Evolutionary conservation across 2,113 vertebrate species (phyloP), one percentile per base, ranked within the genome.

Genomic region (Sialia sialis): DNA sequence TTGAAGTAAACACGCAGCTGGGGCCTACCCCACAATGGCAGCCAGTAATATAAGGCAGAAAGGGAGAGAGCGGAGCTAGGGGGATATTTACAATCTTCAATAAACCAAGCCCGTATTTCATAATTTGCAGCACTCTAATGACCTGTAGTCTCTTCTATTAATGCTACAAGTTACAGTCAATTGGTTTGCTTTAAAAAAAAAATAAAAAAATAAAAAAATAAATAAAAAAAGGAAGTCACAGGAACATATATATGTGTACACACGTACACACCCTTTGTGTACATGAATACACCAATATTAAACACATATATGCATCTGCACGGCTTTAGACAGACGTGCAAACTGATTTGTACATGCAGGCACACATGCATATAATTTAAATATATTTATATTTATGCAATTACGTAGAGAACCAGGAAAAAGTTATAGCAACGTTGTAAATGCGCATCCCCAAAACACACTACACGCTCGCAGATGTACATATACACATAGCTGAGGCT

Each of bases 1-100:
- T 94, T 79, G 96, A 97, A 96, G 97, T 97, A 96, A 98, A 97
- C 96, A 97, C 73, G 97, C 97, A 97, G 97, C 98, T 98, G 97
- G 98, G 98, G 97, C 98, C 97, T 98, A 96, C 95, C 95, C 79
- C 80, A 82, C 97, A 96, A 96, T 96, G 95, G 95, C 90, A 96
- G 96, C 66, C 93, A 94, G 92, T 88, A 94, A 87, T 94, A 89
- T 49, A 88, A 91, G 83, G 76, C 89, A 63, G 84, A 87, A 49
- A 87, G 68, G 16, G 26, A 93, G 89, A 94, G 72, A 75, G 58
- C 58, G 80, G 94, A 95, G 93, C 87, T 83, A 62, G 49, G 72
- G 74, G 60, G 62, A 91, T 96, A 95, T 97, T 97, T 95, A 95
- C 93, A 96, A 19, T 95, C 89, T 81, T 94, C 91, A 92, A 96